A percentile compares a stretch with the other conserved stretches of the same genome.
Evolutionary conservation across 2,797 vertebrate genomes (phyloP).

Genomic region (Sphenodon punctatus): DNA sequence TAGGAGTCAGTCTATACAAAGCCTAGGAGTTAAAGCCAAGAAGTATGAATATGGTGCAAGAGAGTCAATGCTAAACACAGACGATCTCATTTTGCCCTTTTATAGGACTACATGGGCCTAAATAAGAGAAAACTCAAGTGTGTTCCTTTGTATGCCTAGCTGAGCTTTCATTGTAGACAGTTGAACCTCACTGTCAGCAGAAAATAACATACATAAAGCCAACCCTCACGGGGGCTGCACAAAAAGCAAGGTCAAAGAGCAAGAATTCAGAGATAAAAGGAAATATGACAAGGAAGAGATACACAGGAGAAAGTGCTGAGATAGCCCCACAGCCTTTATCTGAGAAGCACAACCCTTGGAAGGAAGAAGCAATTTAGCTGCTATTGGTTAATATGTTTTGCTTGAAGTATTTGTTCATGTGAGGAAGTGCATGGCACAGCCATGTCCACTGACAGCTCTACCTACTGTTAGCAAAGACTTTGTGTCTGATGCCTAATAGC

Average conservation of each 20-base stretch:
- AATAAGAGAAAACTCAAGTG: not conserved
- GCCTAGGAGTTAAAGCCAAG: too few relatives aligned
- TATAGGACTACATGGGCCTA: not conserved
- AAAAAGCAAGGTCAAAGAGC: slow-evolving; percentile 24
- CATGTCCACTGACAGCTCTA: not conserved
- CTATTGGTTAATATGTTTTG: not conserved
- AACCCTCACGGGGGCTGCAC: not conserved
- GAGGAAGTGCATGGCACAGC: not conserved
- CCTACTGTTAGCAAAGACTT: not conserved
- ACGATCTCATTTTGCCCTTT: not conserved
- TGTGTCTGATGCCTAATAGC: not conserved
- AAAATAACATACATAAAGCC: slow-evolving; percentile 15
- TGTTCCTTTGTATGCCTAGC: rapidly evolving
- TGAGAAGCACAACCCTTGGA: not conserved
- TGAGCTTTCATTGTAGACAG: not conserved
- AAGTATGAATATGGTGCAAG: not conserved
- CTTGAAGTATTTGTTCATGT: not conserved
- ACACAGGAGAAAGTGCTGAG: not conserved
- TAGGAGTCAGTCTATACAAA: not conserved
- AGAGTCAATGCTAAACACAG: not conserved
- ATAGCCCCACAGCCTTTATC: not conserved
- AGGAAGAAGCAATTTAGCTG: not conserved
- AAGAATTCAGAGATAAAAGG: slow-evolving; percentile 17
- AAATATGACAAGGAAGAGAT: not conserved
- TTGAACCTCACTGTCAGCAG: slow-evolving; percentile 18